Conservation (phyloP, 2,888 invertebrate genomes). For the Conops quadrifasciatus region DNA sequence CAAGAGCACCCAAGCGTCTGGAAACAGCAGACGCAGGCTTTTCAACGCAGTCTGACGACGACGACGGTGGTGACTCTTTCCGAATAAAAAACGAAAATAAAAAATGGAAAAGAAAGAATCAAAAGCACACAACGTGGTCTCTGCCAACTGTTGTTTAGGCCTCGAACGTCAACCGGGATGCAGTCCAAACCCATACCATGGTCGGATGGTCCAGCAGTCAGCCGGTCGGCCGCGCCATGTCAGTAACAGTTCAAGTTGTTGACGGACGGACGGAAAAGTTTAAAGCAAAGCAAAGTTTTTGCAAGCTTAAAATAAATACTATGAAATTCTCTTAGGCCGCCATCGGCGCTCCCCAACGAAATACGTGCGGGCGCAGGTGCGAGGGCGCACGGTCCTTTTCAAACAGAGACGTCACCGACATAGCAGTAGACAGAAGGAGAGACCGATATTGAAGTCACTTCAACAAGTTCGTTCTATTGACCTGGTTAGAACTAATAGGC, state of each 20-base stretch:
- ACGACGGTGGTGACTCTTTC: too few species aligned
- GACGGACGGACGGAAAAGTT: neutral
- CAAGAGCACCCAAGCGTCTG: constrained; percentile 44
- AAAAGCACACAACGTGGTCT: neutral
- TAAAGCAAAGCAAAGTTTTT: constrained; percentile 5
- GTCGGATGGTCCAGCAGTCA: too few species aligned
- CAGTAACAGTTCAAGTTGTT: neutral
- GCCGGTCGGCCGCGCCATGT: too few species aligned
- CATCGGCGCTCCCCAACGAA: too few species aligned
- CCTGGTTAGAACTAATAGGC: neutral
- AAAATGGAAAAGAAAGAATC: constrained; percentile 11
- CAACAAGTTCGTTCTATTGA: constrained; percentile 25
- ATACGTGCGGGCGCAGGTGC: too few species aligned
- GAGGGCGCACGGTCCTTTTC: neutral
- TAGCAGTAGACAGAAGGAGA: too few species aligned
- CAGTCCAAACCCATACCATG: too few species aligned
- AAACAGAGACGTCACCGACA: neutral
- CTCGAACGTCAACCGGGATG: neutral
- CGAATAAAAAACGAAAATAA: too few species aligned
- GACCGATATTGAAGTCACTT: constrained; percentile 1
- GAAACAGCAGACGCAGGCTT: constrained; percentile 22
- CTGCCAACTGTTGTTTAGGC: neutral
- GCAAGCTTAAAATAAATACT: constrained; percentile 7
- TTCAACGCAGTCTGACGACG: constrained; percentile 35
- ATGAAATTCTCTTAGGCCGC: too few species aligned